Evolutionary conservation across 2,113 vertebrate species (phyloP).

Genomic region (Gambusia holbrooki): DNA sequence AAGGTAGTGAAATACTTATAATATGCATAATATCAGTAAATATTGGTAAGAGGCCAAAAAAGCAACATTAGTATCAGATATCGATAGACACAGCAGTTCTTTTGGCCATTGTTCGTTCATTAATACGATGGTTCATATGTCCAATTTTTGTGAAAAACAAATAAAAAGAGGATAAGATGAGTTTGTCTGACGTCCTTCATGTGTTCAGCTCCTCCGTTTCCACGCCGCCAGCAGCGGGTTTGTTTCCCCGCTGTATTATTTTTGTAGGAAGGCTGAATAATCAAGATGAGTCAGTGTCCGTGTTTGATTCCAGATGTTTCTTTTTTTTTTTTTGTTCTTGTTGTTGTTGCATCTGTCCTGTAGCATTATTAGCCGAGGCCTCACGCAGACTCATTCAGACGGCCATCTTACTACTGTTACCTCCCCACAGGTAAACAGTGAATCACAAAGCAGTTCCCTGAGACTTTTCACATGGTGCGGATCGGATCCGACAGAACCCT

Average conservation of each 20-base stretch:
- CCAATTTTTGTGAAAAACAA: not conserved
- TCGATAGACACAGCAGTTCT: not conserved
- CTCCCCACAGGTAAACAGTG: conserved; percentile 23
- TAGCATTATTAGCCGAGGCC: not conserved
- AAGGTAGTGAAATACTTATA: no score
- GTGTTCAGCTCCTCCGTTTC: no score
- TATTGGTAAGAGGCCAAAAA: no score
- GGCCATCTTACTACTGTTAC: not conserved
- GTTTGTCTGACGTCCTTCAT: not conserved
- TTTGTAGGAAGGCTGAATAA: not conserved
- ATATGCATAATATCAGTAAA: no score
- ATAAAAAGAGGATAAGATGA: not conserved
- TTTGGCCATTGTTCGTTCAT: not conserved
- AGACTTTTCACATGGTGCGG: conserved; percentile 8
- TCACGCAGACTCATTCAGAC: not conserved
- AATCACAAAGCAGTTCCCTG: conserved; percentile 8
- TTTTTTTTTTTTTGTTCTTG: no score
- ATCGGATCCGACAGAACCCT: conserved; percentile 22
- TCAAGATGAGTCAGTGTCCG: not conserved
- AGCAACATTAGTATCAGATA: no score
- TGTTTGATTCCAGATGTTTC: not conserved
- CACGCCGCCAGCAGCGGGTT: no score
- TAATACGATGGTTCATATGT: not conserved
- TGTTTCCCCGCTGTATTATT: not conserved
- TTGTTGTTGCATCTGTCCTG: not conserved